Conservation (phyloP, 1,140 invertebrate genomes). For the Cydia fagiglandana region DNA sequence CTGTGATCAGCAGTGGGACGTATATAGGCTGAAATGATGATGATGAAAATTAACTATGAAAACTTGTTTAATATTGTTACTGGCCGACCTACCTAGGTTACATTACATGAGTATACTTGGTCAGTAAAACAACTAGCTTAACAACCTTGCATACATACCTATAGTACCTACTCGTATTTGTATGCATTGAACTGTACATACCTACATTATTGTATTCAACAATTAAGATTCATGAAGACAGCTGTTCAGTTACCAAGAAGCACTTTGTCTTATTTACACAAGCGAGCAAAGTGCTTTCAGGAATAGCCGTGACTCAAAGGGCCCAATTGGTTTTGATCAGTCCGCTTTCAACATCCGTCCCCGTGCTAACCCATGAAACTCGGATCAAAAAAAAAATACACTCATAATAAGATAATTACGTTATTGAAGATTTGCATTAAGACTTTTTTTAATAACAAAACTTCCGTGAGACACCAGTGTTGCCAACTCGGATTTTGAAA, state of each 20-base stretch:
- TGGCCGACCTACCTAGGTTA: too few relatives aligned
- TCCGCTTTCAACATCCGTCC: neutral
- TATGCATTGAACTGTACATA: neutral
- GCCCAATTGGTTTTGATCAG: constrained; percentile 7
- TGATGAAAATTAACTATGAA: too few relatives aligned
- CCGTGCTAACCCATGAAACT: neutral
- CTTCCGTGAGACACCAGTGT: too few relatives aligned
- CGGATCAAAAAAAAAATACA: neutral
- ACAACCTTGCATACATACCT: too few relatives aligned
- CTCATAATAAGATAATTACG: neutral
- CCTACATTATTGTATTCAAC: neutral
- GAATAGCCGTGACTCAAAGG: constrained; percentile 18
- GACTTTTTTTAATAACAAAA: neutral
- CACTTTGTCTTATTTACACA: constrained; percentile 7
- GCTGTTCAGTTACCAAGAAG: neutral
- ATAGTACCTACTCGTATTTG: too few relatives aligned
- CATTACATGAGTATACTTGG: too few relatives aligned
- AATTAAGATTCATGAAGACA: constrained; percentile 5
- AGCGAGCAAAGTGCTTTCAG: constrained; percentile 17
- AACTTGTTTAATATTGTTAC: too few relatives aligned
- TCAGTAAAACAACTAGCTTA: too few relatives aligned
- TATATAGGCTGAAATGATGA: too few relatives aligned
- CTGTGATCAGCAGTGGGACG: too few relatives aligned
- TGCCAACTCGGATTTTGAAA: too few relatives aligned
- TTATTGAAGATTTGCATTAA: too few relatives aligned